Conservation (phyloP, 2,113 vertebrate species). For the Platichthys stellatus region DNA sequence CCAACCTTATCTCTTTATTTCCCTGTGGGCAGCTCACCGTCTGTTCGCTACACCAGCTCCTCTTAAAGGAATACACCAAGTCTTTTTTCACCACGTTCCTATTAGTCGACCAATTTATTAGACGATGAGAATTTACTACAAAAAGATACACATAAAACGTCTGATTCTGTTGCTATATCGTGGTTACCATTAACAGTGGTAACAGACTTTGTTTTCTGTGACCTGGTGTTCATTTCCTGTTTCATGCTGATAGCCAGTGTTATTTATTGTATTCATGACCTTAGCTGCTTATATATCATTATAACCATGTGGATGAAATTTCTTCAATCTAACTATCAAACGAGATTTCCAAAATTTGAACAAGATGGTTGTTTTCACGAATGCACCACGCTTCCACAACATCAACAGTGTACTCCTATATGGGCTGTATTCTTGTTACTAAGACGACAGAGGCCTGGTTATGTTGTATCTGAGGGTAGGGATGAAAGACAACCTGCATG, state of each 20-base stretch:
- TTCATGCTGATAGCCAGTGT: too few species aligned
- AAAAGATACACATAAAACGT: not conserved
- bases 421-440: not conserved
- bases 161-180: too few species aligned
- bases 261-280: too few species aligned
- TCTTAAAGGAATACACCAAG: constrained; percentile 10
- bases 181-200: too few species aligned
- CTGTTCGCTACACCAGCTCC: constrained; percentile 12
- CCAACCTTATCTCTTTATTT: constrained; percentile 40
- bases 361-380: not conserved
- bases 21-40: constrained; percentile 16
- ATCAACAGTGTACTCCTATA: not conserved
- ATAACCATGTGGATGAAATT: not conserved
- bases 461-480: not conserved
- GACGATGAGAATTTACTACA: not conserved
- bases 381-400: not conserved
- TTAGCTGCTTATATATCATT: too few species aligned
- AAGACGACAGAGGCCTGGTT: not conserved
- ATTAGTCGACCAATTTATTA: not conserved
- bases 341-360: not conserved
- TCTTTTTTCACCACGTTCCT: not conserved
- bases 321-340: not conserved
- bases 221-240: too few species aligned
- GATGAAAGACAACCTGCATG: not conserved
- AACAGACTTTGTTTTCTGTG: too few species aligned